phyloP scores from a whole-genome alignment of 1,140 invertebrate genomes.

The Aphaenogaster rudis region DNA sequence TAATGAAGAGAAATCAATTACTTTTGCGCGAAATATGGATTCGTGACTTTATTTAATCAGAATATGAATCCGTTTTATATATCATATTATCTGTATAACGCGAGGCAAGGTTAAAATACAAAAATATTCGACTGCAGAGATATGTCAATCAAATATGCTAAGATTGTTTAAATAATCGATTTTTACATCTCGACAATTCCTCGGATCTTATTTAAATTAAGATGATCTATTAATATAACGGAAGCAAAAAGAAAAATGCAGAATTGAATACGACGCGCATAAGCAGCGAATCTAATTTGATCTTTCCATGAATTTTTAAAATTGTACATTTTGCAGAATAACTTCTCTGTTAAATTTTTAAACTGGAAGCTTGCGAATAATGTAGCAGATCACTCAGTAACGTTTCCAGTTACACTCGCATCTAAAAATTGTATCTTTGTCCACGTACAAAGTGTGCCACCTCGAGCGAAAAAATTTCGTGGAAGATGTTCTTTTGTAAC shows the following conservation, averaged over 20 bases:
- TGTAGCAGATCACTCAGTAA: not conserved
- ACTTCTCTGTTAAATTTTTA: slow-evolving; percentile 6
- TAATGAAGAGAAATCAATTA: no score
- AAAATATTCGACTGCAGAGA: not conserved
- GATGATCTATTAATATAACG: not conserved
- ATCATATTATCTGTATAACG: not conserved
- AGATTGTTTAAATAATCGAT: not conserved
- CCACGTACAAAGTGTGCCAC: not conserved
- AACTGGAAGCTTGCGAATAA: slow-evolving; percentile 6
- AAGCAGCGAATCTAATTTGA: slow-evolving; percentile 9
- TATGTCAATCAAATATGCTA: not conserved
- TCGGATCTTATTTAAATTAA: not conserved
- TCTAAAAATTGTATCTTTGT: not conserved
- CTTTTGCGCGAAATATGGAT: not conserved
- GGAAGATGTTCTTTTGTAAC: not conserved
- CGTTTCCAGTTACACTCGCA: not conserved
- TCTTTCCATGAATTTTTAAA: slow-evolving; percentile 15
- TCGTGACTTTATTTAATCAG: not conserved
- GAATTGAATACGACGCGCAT: not conserved
- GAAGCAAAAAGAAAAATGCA: not conserved
- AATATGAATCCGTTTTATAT: not conserved
- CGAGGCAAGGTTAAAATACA: not conserved
- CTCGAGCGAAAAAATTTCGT: not conserved
- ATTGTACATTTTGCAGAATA: not conserved
- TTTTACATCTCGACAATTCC: not conserved